Evolutionary conservation across 2,113 vertebrate species (phyloP).

Genomic region (Oenanthe oenanthe): DNA sequence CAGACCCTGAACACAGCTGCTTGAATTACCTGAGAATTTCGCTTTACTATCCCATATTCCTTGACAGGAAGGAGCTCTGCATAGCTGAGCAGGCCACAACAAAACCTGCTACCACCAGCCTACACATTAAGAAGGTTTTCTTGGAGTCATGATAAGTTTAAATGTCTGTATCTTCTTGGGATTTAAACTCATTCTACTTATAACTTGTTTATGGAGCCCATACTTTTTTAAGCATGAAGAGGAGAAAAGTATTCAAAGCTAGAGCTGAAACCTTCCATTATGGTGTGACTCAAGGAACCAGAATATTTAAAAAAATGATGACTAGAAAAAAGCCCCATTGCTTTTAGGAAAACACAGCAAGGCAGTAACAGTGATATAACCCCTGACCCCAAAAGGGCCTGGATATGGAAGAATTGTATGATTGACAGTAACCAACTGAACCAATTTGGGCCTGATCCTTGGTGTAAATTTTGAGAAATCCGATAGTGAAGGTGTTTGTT

Average conservation of each 20-base stretch:
- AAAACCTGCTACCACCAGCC: neutral
- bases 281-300: neutral
- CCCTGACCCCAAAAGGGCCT: neutral
- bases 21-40: neutral
- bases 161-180: neutral
- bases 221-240: neutral
- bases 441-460: no score
- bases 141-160: neutral
- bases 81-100: neutral
- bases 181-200: neutral
- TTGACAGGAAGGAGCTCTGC: neutral
- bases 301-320: neutral
- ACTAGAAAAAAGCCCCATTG: neutral
- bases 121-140: neutral
- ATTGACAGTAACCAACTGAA: neutral
- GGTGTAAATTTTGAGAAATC: neutral
- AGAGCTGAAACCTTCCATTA: neutral
- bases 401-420: rapidly evolving
- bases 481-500: neutral
- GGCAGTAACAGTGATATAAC: neutral
- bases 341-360: neutral
- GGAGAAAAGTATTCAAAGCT: neutral
- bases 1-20: neutral
- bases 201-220: neutral
- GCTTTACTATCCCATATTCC: neutral